These are phyloP conservation scores for Actinostola sp. DNA, from an alignment of 92 coral and sea anemone genomes.

Conservation along the genomic window DNA sequence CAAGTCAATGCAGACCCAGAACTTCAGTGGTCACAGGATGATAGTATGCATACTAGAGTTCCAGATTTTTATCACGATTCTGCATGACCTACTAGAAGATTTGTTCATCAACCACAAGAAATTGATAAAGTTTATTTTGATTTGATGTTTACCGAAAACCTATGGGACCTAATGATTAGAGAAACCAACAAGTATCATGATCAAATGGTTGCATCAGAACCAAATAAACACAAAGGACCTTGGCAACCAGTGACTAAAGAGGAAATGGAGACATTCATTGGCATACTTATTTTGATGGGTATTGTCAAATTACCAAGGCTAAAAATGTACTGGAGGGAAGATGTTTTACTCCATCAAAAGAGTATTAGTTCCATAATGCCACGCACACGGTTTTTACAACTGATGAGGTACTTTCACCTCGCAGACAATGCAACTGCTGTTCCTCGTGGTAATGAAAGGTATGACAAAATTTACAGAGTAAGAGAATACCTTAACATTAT, in stretches of 20 bases:
- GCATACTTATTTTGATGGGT: constrained; percentile 38
- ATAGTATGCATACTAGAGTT: constrained; percentile 7
- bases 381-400: constrained; percentile 32
- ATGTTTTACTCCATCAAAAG: constrained; percentile 25
- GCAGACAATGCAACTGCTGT: constrained; percentile 32
- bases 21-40: constrained; percentile 13
- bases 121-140: constrained; percentile 29
- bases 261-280: constrained; percentile 47
- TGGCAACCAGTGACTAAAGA: constrained; percentile 47
- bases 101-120: constrained; percentile 11
- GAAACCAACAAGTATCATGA: constrained; percentile 59
- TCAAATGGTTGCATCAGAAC: constrained; percentile 26
- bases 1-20: constrained; percentile 19
- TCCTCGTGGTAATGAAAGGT: constrained; percentile 37
- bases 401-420: constrained; percentile 46
- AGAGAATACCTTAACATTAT: constrained; percentile 27
- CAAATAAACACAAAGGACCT: constrained; percentile 41
- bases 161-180: constrained; percentile 40
- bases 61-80: constrained; percentile 29
- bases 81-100: constrained; percentile 50
- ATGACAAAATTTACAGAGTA: constrained; percentile 46
- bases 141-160: constrained; percentile 29
- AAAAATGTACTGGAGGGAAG: constrained; percentile 40
- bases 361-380: constrained; percentile 26
- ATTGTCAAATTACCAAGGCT: constrained; percentile 35